Percentiles rank a stretch among this genome's conserved stretches.
Conservation (phyloP, 2,797 vertebrate species). For the Intellagama lesueurii region DNA sequence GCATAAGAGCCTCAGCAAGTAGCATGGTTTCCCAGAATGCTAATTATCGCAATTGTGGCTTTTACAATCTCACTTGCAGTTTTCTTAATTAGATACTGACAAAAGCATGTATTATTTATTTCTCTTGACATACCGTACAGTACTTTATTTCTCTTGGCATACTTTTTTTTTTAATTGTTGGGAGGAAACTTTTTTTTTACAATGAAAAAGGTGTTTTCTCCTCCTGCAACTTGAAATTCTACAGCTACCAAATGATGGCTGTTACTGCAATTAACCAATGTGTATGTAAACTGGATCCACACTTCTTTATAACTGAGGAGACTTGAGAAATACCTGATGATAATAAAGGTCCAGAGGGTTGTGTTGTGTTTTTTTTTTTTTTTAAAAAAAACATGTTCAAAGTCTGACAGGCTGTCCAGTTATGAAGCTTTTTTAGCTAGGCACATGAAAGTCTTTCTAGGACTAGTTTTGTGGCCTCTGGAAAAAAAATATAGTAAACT, state of each 20-base stretch:
- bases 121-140: background rate
- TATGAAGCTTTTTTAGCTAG: background rate
- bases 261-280: background rate
- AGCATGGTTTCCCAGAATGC: conserved; percentile 23
- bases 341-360: background rate
- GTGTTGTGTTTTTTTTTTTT: background rate
- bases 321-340: conserved; percentile 11
- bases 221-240: background rate
- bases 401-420: conserved; percentile 1
- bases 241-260: background rate
- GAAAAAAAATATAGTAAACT: background rate
- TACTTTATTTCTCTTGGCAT: too few species aligned
- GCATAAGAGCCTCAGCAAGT: conserved; percentile 14
- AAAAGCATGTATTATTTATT: conserved; percentile 1
- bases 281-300: background rate
- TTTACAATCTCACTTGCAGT: conserved; percentile 17
- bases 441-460: background rate
- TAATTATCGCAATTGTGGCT: conserved; percentile 11
- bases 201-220: background rate
- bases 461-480: background rate
- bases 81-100: conserved; percentile 18
- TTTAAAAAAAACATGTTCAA: conserved; percentile 7
- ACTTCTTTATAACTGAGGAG: conserved; percentile 17
- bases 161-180: background rate
- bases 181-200: background rate